These are phyloP conservation scores for Eucriotettix oculatus DNA, from an alignment of 2,888 invertebrate genomes.

Conservation along the genomic window DNA sequence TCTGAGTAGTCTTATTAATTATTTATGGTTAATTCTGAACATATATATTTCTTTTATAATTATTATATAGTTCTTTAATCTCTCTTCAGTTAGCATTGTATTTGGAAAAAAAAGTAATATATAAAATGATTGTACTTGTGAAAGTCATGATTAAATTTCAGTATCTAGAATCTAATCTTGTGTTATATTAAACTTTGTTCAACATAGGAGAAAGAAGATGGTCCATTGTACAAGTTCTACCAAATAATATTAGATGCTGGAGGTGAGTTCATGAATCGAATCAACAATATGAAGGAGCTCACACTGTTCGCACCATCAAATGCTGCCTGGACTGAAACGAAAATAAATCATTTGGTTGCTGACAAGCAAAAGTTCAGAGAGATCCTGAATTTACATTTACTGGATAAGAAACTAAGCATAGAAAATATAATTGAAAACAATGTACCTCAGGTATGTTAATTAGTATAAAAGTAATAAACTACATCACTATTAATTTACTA, in stretches of 20 bases:
- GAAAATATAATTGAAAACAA: slow-evolving; percentile 58
- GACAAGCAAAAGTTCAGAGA: slow-evolving; percentile 56
- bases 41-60: too few species aligned
- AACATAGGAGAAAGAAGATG: slow-evolving; percentile 47
- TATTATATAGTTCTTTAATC: too few species aligned
- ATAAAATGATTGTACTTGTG: too few species aligned
- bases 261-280: slow-evolving; percentile 52
- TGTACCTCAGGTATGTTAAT: slow-evolving; percentile 42
- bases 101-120: too few species aligned
- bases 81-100: too few species aligned
- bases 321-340: slow-evolving; percentile 62
- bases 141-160: too few species aligned
- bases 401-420: slow-evolving; percentile 55
- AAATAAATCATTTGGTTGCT: slow-evolving; percentile 46
- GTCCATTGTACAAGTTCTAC: slow-evolving; percentile 66
- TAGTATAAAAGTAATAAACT: too few species aligned
- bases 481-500: too few species aligned
- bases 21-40: too few species aligned
- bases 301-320: slow-evolving; percentile 85
- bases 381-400: slow-evolving; percentile 67
- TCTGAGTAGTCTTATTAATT: too few species aligned
- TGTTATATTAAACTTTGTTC: neutral
- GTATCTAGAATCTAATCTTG: neutral
- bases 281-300: slow-evolving; percentile 51
- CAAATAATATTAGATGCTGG: slow-evolving; percentile 64